A percentile compares a stretch with the other conserved stretches of the same genome.
phyloP scores from a whole-genome alignment of 1,140 invertebrate genomes.

The Drusus annulatus region DNA sequence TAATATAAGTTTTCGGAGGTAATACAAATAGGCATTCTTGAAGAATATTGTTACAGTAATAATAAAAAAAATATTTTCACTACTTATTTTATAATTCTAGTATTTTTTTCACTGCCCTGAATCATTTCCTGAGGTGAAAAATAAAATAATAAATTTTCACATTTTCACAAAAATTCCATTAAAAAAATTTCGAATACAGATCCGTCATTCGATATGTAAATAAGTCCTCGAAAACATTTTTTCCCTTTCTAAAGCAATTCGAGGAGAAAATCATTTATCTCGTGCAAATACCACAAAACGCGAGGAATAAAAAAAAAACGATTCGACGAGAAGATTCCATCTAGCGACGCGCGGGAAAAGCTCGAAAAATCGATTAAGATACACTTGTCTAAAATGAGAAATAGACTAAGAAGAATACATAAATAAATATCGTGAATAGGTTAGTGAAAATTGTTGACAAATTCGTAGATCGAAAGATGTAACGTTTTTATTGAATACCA shows the following conservation, averaged over 20 bases:
- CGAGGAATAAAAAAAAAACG: constrained; percentile 20
- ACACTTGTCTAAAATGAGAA: no score
- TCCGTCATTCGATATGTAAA: background rate
- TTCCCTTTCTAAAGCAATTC: background rate
- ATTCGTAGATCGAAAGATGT: no score
- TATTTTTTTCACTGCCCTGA: no score
- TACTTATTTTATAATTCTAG: no score
- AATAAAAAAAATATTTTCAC: no score
- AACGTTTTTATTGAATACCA: no score
- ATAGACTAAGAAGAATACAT: no score
- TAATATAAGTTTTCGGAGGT: no score
- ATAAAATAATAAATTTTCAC: no score
- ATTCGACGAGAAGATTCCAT: background rate
- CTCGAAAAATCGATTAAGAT: constrained; percentile 22
- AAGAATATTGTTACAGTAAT: no score
- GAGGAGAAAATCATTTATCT: background rate
- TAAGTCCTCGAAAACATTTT: background rate
- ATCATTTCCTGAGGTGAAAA: no score
- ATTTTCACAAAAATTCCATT: background rate
- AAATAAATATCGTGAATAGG: background rate
- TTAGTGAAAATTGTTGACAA: background rate
- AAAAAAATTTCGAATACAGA: background rate
- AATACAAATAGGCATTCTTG: no score
- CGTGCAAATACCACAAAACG: constrained; percentile 20
- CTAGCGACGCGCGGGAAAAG: background rate